These are phyloP conservation scores for Synanthedon andrenaeformis DNA, from an alignment of 2,888 invertebrate genomes.

Conservation along the genomic window DNA sequence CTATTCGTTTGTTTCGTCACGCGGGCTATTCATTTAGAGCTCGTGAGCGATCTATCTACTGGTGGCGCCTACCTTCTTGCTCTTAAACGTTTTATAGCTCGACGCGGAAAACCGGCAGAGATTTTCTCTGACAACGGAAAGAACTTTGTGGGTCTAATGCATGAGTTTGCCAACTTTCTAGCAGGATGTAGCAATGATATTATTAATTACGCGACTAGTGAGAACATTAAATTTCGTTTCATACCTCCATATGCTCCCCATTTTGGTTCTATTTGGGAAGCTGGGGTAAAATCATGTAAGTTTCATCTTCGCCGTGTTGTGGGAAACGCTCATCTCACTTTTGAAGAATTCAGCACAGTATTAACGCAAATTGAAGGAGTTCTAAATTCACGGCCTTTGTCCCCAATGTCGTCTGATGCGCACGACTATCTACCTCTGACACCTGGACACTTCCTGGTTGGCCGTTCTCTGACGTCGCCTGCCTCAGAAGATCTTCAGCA, in stretches of 20 bases:
- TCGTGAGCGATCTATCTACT: conserved; percentile 9
- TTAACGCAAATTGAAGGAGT: conserved; percentile 6
- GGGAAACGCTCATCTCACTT: conserved; percentile 6
- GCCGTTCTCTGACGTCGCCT: conserved; percentile 5
- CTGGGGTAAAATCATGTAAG: conserved; percentile 8
- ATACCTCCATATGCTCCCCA: background rate
- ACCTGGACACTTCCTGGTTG: conserved; percentile 1
- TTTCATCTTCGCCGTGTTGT: conserved; percentile 8
- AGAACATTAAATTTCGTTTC: background rate
- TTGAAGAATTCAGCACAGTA: conserved; percentile 5
- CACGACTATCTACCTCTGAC: conserved; percentile 3
- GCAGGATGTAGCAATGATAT: background rate
- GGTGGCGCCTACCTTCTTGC: conserved; percentile 11
- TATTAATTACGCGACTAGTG: background rate
- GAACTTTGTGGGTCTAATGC: background rate
- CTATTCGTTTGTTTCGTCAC: conserved; percentile 3
- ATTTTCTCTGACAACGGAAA: conserved; percentile 14
- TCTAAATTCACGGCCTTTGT: conserved; percentile 9
- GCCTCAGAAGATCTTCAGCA: conserved; percentile 1
- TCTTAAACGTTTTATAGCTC: conserved; percentile 12
- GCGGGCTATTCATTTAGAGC: conserved; percentile 12
- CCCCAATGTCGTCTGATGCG: conserved; percentile 9
- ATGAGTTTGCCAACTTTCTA: background rate
- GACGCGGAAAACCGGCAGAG: conserved; percentile 12
- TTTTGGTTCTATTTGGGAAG: conserved; percentile 3